Evolutionary conservation across 2,113 vertebrate species (phyloP).

Genomic region (Murina feae): DNA sequence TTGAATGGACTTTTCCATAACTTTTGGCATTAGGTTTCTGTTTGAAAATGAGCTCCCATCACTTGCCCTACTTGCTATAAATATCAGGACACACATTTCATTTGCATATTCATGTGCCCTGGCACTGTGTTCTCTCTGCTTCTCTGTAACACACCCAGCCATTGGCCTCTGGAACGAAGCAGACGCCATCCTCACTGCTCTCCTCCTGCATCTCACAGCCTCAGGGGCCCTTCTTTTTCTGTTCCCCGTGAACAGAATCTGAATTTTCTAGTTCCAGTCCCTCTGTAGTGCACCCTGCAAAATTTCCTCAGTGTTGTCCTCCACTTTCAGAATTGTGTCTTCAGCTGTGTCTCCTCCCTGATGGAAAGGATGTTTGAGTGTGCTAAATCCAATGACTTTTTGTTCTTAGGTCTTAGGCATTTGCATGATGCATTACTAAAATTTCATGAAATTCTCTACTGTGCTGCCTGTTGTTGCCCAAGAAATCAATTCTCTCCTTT

Average conservation of each 20-base stretch:
- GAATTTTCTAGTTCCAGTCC: neutral
- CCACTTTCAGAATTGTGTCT: too few species aligned
- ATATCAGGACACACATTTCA: neutral
- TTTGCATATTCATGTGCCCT: accelerated
- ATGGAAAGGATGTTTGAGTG: neutral
- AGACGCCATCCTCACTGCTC: neutral
- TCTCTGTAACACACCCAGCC: neutral
- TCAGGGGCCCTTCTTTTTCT: neutral
- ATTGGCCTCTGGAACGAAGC: too few species aligned
- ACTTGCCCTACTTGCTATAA: neutral
- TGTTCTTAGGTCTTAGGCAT: neutral
- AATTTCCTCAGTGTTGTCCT: neutral
- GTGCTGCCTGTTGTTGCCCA: neutral
- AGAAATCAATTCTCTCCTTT: neutral
- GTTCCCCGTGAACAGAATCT: neutral
- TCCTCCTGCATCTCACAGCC: neutral
- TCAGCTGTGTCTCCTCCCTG: too few species aligned
- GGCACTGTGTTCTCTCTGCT: accelerated
- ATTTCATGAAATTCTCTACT: too few species aligned
- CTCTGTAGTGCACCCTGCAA: neutral
- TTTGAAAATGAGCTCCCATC: neutral
- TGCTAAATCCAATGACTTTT: neutral
- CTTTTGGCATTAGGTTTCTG: neutral
- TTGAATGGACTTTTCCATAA: neutral
- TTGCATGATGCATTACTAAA: neutral